These are phyloP conservation scores for Hapalemur alaotrensis DNA, from an alignment of 2,797 vertebrate species.

Conservation along the genomic window DNA sequence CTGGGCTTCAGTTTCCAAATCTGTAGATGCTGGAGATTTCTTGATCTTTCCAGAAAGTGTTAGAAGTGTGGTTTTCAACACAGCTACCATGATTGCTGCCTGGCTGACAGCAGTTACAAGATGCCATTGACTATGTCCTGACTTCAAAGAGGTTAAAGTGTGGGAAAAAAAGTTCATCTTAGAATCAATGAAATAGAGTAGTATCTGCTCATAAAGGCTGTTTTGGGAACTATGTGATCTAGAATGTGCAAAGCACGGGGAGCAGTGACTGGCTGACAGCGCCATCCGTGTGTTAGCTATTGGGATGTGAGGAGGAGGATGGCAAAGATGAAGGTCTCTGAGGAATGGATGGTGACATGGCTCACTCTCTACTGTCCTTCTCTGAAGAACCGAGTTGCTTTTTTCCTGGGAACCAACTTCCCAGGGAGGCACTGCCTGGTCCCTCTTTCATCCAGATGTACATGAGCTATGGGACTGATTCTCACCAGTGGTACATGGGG, in stretches of 20 bases:
- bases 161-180: not conserved
- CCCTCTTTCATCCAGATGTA: not conserved
- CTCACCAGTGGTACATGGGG: not conserved
- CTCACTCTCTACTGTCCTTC: not conserved
- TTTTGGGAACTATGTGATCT: not conserved
- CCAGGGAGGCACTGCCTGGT: not conserved
- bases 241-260: not conserved
- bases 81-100: not conserved
- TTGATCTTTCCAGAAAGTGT: not conserved
- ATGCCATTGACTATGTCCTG: not conserved
- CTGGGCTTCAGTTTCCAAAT: constrained; percentile 8
- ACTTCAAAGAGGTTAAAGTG: not conserved
- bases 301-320: not conserved
- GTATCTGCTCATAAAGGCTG: not conserved
- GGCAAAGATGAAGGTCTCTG: not conserved
- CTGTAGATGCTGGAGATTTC: not conserved
- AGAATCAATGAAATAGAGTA: not conserved
- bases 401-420: not conserved
- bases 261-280: not conserved
- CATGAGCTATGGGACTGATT: not conserved
- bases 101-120: not conserved
- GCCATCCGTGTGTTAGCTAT: not conserved
- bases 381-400: not conserved
- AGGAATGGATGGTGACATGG: not conserved
- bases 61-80: not conserved